These are phyloP conservation scores for Epistrophe grossulariae DNA, from an alignment of 2,888 invertebrate species.

Conservation along the genomic window DNA sequence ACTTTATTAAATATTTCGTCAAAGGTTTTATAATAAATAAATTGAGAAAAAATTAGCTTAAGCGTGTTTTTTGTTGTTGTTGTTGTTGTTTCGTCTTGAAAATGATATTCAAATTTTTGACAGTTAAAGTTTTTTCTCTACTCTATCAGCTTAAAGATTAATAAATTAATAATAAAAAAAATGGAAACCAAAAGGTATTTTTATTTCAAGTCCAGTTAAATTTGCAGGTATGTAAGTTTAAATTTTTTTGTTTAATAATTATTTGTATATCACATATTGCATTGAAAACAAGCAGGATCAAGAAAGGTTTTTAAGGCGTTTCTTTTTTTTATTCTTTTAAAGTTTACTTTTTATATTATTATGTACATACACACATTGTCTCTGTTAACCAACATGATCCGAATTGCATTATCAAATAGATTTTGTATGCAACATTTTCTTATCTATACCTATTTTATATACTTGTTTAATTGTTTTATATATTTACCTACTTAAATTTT, in stretches of 20 bases:
- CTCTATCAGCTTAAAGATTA: slow-evolving; percentile 23
- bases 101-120: slow-evolving; percentile 39
- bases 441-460: slow-evolving; percentile 2
- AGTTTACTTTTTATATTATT: slow-evolving; percentile 17
- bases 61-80: slow-evolving; percentile 40
- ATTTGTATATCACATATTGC: slow-evolving; percentile 58
- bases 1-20: slow-evolving; percentile 47
- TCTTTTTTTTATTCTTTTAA: slow-evolving; percentile 19
- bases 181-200: slow-evolving; percentile 58
- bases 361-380: slow-evolving; percentile 10
- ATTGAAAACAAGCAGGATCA: slow-evolving; percentile 64
- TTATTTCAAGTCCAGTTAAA: slow-evolving; percentile 44
- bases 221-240: slow-evolving; percentile 22
- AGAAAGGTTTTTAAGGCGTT: slow-evolving; percentile 42
- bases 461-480: slow-evolving; percentile 16
- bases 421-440: slow-evolving; percentile 10
- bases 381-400: slow-evolving; percentile 20
- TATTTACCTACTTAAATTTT: slow-evolving; percentile 27
- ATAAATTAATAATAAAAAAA: slow-evolving; percentile 24
- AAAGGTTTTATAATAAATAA: slow-evolving; percentile 39
- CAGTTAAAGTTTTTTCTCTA: slow-evolving; percentile 29
- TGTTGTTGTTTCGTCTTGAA: slow-evolving; percentile 26
- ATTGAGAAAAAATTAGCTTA: slow-evolving; percentile 43
- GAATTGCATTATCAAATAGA: slow-evolving; percentile 7
- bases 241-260: slow-evolving; percentile 23